Base-by-base conservation (phyloP, 2,888 invertebrate genomes). In the Abrostola tripartita region DNA sequence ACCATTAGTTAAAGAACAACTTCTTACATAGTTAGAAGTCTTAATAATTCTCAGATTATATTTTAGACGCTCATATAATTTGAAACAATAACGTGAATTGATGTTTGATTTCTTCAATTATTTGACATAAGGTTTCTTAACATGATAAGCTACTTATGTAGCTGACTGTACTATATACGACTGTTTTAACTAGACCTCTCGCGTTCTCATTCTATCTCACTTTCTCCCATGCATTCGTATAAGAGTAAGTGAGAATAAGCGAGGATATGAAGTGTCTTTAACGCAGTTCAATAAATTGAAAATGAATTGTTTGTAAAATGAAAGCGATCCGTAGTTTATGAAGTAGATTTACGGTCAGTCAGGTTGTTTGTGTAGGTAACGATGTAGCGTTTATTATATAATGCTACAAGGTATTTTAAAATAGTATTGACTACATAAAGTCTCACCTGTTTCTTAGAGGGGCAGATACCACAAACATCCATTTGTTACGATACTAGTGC, bases 371-470 rank as follows among this genome's bases (percentile, higher is more conserved):
- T 24, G 44, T 47, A 47, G 44, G 44, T 24, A 47, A 10, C 14
- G 44, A 41, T 14, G 14, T 44, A 12, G 42, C 9, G 14, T 9
- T 47, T 9, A 24, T 47, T 47, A 47, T 47, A 47, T 47, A 24
- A 47, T 47, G 44, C 14, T 47, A 47, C 44, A 47, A 47, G 24
- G 44, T 14, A 9, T 47, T 14, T 14, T 14, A 44, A 44, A 44
- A 44, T 8, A 14, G 14, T 44, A 44, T 44, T 14, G 12, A 12
- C n/a, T 14, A 14, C 14, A n/a, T n/a, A n/a, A n/a, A n/a, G n/a
- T n/a, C n/a, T n/a, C n/a, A n/a, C n/a, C n/a, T n/a, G n/a, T n/a
- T n/a, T n/a, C n/a, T n/a, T n/a, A n/a, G n/a, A n/a, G n/a, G n/a
- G 24, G 24, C 24, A 2, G 24, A 24, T 24, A 24, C 24, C 24